phyloP scores from a whole-genome alignment of 2,797 vertebrate species.

The Salarias fasciatus region DNA sequence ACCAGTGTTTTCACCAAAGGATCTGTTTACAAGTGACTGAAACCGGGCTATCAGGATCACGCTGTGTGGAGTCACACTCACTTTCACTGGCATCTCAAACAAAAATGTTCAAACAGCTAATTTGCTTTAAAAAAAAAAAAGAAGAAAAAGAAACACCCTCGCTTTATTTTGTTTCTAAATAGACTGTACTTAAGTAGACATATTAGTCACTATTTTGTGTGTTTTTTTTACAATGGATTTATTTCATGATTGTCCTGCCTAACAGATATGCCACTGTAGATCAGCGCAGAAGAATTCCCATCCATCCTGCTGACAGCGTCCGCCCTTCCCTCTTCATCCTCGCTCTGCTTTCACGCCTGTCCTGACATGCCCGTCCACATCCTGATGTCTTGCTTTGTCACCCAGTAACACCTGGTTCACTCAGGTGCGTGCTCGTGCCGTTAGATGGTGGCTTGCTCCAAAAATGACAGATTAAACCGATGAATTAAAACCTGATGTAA shows the following conservation, averaged over 20 bases:
- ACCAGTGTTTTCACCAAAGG: conserved; percentile 16
- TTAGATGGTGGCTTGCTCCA: background rate
- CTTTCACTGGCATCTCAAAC: conserved; percentile 32
- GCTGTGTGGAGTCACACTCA: conserved; percentile 28
- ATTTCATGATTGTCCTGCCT: background rate
- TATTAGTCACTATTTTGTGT: background rate
- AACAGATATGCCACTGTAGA: background rate
- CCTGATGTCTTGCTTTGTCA: conserved; percentile 15
- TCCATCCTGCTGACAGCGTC: background rate
- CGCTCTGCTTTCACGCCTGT: conserved; percentile 26
- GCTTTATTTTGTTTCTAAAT: conserved; percentile 5
- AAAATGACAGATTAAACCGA: background rate
- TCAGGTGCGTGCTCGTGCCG: conserved; percentile 1
- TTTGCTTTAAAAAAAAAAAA: too few species aligned
- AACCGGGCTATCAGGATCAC: conserved; percentile 6
- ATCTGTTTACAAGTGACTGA: background rate
- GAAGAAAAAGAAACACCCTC: conserved; percentile 6
- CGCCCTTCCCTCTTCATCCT: conserved; percentile 13
- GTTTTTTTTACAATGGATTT: background rate
- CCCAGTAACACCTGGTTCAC: conserved; percentile 44
- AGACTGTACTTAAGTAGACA: background rate
- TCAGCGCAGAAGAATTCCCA: background rate
- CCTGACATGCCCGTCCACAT: conserved; percentile 36
- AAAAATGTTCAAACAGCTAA: conserved; percentile 22
- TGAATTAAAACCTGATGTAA: conserved; percentile 4